Conservation (phyloP, 2,797 vertebrate genomes). For the Peromyscus aztecus region DNA sequence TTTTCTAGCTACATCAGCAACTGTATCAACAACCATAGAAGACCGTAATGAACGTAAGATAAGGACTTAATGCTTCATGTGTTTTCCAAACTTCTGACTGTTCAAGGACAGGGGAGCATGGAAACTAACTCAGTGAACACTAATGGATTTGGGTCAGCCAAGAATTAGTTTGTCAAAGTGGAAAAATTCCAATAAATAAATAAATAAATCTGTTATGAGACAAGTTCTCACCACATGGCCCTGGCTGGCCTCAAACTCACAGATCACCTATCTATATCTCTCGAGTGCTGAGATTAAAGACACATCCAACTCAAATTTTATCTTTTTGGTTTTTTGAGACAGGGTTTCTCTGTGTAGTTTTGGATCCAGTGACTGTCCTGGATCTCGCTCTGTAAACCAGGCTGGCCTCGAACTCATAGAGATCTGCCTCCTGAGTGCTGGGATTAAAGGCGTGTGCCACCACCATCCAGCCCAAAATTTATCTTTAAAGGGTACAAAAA, state of each 20-base stretch:
- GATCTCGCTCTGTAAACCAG: too few species aligned
- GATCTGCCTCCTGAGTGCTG: too few species aligned
- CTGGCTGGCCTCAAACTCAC: neutral
- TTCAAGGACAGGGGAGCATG: neutral
- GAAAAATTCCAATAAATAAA: neutral
- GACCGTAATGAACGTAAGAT: too few species aligned
- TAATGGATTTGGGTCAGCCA: neutral
- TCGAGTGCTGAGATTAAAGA: neutral
- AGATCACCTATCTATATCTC: neutral
- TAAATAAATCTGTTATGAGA: neutral
- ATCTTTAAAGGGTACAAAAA: neutral
- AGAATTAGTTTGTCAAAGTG: neutral
- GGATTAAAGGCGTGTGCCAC: too few species aligned
- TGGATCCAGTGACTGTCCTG: too few species aligned
- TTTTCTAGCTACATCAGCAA: neutral
- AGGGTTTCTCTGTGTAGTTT: too few species aligned
- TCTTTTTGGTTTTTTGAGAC: too few species aligned
- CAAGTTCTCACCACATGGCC: neutral
- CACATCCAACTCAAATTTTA: neutral
- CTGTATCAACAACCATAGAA: neutral
- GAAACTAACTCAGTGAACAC: neutral
- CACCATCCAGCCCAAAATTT: neutral
- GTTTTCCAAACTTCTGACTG: neutral
- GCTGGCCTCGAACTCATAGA: too few species aligned
- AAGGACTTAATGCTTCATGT: neutral